Base-by-base conservation (phyloP, 2,888 invertebrate genomes). In the Cephus runcator region DNA sequence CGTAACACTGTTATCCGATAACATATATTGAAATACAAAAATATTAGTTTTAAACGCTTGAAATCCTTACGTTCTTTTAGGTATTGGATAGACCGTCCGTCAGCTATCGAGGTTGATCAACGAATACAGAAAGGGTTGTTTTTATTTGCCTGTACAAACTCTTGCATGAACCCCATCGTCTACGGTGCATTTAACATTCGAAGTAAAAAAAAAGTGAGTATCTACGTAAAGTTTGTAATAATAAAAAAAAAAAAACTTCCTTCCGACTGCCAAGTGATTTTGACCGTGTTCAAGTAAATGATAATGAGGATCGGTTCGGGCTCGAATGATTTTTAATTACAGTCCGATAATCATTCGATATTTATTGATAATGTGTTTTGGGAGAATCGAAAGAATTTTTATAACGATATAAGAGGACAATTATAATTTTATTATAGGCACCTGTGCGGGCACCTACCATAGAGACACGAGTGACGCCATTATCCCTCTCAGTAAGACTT, bases 131-230 rank as follows among this genome's bases (percentile, higher is more conserved):
- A 95, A 87, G 96, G 94, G 0, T 94, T 99, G 87, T 98, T 98
- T 93, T 93, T 98, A 80, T 99, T 99, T 91, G 98, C 99, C 12
- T 97, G 98, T 85, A 97, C 98, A 69, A 99, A 99, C 92, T 98
- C 98, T 4, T 98, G 98, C 90, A 97, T 98, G 92, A 98, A 99
- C 92, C 99, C 99, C 4, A 95, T 99, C 81, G 98, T 99, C 35
- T 99, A 99, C 90, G 98, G 98, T 0, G 93, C 95, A 30, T 98
- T 97, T 91, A 97, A 97, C 91, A 96, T 97, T 84, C 92, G 95
- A 33, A 88, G 90, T 6, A 86, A 88, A 36, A 87, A 86, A 34
- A 88, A 89, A 86, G 90, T 91, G 79, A 84, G 85, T 71, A 56
- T 23, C 6, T 56, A 23, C 23, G 9, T 23, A 6, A 56, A 56